A percentile compares a stretch with the other conserved stretches of the same genome.
Evolutionary conservation across 2,888 invertebrate genomes (phyloP).

Genomic region (Coleophora flavipennella): DNA sequence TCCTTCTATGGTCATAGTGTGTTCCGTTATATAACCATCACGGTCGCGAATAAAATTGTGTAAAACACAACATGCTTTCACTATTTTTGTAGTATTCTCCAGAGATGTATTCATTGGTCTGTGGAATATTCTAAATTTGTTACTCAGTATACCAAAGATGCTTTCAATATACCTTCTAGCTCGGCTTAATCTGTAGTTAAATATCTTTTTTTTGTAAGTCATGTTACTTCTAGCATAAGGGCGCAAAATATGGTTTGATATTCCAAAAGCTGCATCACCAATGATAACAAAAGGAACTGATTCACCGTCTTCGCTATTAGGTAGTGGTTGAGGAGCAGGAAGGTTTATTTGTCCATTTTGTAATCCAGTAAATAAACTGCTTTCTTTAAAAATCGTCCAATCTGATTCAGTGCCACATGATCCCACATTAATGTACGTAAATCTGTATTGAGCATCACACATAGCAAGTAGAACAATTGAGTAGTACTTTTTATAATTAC

Average conservation of each 20-base stretch:
- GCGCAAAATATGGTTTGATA: background rate
- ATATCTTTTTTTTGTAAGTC: background rate
- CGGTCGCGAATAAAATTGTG: slow-evolving; percentile 2
- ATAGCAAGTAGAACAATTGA: too few relatives aligned
- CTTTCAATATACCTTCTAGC: background rate
- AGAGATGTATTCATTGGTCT: background rate
- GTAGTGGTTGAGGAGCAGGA: background rate
- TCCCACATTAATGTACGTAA: too few relatives aligned
- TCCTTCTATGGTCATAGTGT: background rate
- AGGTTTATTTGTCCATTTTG: too few relatives aligned
- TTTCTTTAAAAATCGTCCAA: too few relatives aligned
- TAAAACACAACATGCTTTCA: slow-evolving; percentile 2
- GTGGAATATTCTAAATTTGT: background rate
- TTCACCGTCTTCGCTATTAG: background rate
- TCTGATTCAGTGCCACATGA: too few relatives aligned
- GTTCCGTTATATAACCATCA: slow-evolving; percentile 2
- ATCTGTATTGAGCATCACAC: too few relatives aligned
- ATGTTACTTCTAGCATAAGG: background rate
- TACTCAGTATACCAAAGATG: background rate
- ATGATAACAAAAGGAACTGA: background rate
- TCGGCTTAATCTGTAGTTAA: background rate
- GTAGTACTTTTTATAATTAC: too few relatives aligned
- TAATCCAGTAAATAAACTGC: too few relatives aligned
- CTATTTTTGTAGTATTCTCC: background rate
- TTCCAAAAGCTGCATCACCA: background rate